phyloP scores from a whole-genome alignment of 2,113 vertebrate species.

The Hyla sarda region DNA sequence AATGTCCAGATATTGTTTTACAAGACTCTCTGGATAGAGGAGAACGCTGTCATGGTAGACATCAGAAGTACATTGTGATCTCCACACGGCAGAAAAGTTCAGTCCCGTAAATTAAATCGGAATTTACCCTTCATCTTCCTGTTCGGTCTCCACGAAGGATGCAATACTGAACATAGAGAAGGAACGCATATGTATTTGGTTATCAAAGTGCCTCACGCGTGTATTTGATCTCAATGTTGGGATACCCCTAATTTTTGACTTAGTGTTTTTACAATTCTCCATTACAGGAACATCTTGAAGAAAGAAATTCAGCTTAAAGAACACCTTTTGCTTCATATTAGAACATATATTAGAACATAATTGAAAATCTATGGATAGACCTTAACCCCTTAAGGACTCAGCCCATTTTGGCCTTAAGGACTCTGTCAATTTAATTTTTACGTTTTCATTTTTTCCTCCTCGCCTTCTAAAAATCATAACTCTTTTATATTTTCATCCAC shows the following conservation, averaged over 20 bases:
- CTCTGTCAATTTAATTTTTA: too few species aligned
- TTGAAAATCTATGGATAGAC: too few species aligned
- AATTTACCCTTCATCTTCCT: conserved; percentile 12
- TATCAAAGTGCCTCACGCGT: conserved; percentile 2
- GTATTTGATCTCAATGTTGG: conserved; percentile 7
- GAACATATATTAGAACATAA: too few species aligned
- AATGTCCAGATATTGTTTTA: conserved; percentile 3
- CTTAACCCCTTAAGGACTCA: too few species aligned
- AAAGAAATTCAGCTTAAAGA: conserved; percentile 63
- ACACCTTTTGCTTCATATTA: conserved; percentile 62
- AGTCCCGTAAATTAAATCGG: background rate
- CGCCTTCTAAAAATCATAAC: too few species aligned
- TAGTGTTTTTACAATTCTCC: conserved; percentile 55
- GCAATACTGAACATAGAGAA: conserved; percentile 10
- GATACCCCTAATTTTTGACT: conserved; percentile 52
- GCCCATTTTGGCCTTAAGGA: too few species aligned
- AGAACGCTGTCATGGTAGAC: background rate
- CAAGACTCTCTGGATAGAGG: background rate
- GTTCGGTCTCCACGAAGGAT: conserved; percentile 22
- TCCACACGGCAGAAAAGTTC: background rate
- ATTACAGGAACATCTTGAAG: conserved; percentile 43
- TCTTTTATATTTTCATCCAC: too few species aligned
- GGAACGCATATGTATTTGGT: background rate
- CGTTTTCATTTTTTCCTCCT: too few species aligned
- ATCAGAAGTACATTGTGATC: conserved; percentile 31